phyloP scores from a whole-genome alignment of 23 tunicate species.

The Trididemnum nubilum region DNA sequence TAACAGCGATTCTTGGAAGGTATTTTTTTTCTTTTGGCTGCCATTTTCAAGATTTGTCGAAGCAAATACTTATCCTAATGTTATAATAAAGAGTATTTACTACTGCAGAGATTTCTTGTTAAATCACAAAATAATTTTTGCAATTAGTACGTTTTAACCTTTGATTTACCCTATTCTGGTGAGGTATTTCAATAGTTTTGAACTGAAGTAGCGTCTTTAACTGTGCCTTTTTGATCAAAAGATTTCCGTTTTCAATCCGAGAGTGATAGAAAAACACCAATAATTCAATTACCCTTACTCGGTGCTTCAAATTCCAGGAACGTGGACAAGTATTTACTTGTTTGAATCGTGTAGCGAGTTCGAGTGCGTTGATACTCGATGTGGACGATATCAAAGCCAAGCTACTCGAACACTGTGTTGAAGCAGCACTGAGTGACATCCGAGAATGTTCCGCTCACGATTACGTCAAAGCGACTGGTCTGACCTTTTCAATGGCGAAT shows the following conservation, averaged over 20 bases:
- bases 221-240: no score
- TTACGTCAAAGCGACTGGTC: conserved; percentile 18
- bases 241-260: no score
- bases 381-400: conserved; percentile 44
- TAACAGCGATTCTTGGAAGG: conserved; percentile 58
- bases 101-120: neutral
- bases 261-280: no score
- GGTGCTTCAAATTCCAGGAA: conserved; percentile 63
- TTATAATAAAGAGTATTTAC: neutral
- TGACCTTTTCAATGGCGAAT: conserved; percentile 32
- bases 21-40: no score
- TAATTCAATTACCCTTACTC: no score
- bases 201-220: no score
- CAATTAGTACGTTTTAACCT: no score
- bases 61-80: neutral
- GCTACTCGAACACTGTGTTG: conserved; percentile 75
- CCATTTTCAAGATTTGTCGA: neutral
- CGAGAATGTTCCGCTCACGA: conserved; percentile 42
- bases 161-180: no score
- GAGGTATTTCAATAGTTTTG: no score
- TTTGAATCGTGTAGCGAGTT: conserved; percentile 45
- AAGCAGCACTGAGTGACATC: conserved; percentile 81
- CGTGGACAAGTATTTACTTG: conserved; percentile 69
- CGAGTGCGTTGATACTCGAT: conserved; percentile 42
- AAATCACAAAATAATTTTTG: no score